Evolutionary conservation across 2,888 invertebrate species (phyloP), one percentile per base, ranked within the genome.

Genomic region (Hirtodrosophila trivittata): DNA sequence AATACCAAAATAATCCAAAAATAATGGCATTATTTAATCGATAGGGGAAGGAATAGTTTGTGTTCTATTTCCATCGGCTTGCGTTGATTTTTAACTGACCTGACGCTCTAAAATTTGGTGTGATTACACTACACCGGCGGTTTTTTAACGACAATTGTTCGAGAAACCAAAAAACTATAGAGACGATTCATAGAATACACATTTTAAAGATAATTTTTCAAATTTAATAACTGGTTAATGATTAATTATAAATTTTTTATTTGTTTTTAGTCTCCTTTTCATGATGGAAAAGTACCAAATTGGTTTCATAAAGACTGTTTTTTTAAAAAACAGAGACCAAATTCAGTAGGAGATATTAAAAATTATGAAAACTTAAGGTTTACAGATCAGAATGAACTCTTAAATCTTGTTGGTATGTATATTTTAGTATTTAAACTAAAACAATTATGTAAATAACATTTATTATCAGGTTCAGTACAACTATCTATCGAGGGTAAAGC

Each of bases 281-380:
- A 95, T 91, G 98, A 98, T 93, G 96, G 97, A 0, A 96, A 95
- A 89, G 93, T 94, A 76, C 93, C 97, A 0, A 94, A 95, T 81
- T 98, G 98, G 98, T 96, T 94, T 88, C 98, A 98, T 91, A 93
- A 93, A 60, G 91, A 92, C 0, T 98, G 98, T 88, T 98, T 98
- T 89, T 98, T 98, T 88, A 91, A 91, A 12, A 95, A 96, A 87
- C 95, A 96, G 75, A 93, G 94, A 1, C 96, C 97, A 0, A 92
- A 93, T 56, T 92, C 93, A 16, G 92, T 93, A 0, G 94, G 93
- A 25, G 97, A 98, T 65, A 95, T 98, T 78, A 94, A 92, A 9
- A 93, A 96, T 86, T 96, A 94, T 87, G 95, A 95, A 87, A 93
- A 93, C 64, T 92, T 98, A 18, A 93, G 95, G 65, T 94, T 94